Percentiles rank a stretch among this genome's conserved stretches.
phyloP scores from a whole-genome alignment of 2,888 invertebrate genomes.

The Agrilus cyanescens region DNA sequence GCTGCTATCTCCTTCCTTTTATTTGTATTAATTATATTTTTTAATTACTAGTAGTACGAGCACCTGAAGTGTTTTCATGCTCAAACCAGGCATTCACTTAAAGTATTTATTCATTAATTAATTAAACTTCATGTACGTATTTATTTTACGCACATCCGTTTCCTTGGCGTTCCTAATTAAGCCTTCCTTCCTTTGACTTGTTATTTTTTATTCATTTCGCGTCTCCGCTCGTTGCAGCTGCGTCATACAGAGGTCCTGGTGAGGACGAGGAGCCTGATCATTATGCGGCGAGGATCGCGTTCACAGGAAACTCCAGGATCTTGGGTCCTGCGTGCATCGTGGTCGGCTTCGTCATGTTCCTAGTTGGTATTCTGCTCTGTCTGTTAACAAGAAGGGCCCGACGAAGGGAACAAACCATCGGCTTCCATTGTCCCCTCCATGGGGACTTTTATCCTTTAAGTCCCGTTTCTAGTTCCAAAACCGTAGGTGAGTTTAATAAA shows the following conservation, averaged over 20 bases:
- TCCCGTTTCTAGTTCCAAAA: constrained; percentile 42
- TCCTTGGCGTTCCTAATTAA: too few species aligned
- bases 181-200: neutral
- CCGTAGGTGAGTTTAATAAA: constrained; percentile 26
- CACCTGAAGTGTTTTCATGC: too few species aligned
- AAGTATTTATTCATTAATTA: too few species aligned
- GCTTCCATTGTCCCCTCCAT: constrained; percentile 66
- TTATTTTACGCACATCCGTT: too few species aligned
- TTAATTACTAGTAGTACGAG: too few species aligned
- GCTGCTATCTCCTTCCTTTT: too few species aligned
- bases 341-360: constrained; percentile 60
- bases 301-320: constrained; percentile 61
- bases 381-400: constrained; percentile 55
- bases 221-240: constrained; percentile 37
- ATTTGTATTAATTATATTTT: too few species aligned
- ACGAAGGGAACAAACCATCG: constrained; percentile 53
- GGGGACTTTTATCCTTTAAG: constrained; percentile 68
- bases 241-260: constrained; percentile 61
- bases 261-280: constrained; percentile 61
- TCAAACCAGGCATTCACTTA: too few species aligned
- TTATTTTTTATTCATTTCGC: neutral
- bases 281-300: constrained; percentile 58
- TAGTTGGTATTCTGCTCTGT: constrained; percentile 52
- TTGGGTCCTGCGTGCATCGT: constrained; percentile 63
- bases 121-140: too few species aligned